These are phyloP conservation scores for Aporophyla nigra DNA, from an alignment of 2,888 invertebrate species.

Conservation along the genomic window DNA sequence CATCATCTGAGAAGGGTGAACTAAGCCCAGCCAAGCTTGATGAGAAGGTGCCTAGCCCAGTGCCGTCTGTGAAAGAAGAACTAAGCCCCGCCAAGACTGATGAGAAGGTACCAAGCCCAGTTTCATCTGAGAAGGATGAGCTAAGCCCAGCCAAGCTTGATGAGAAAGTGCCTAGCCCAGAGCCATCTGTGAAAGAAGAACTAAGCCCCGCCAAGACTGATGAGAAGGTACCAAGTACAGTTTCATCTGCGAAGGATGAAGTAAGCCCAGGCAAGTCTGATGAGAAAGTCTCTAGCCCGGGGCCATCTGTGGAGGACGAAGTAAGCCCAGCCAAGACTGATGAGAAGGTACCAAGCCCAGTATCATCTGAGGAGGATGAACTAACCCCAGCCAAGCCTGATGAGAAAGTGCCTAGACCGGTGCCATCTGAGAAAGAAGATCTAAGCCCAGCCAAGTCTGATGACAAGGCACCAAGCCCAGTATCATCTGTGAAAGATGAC, in stretches of 20 bases:
- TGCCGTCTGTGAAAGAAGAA: neutral
- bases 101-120: accelerated
- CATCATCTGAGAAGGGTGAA: neutral
- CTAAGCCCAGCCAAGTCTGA: neutral
- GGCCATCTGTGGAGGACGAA: accelerated
- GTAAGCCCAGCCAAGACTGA: neutral
- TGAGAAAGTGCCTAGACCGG: neutral
- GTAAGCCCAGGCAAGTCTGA: neutral
- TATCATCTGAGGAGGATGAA: neutral
- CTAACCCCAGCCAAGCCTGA: neutral
- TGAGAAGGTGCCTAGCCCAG: neutral
- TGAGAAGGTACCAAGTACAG: conserved; percentile 26
- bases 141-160: neutral
- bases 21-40: neutral
- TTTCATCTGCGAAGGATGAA: neutral
- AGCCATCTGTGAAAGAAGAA: neutral
- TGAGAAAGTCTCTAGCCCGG: neutral
- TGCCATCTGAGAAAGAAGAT: neutral
- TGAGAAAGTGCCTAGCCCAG: neutral
- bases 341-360: neutral
- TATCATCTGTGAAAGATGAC: neutral
- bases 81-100: neutral
- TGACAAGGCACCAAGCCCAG: neutral
- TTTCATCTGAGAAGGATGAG: neutral
- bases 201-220: neutral